phyloP scores from a whole-genome alignment of 2,888 invertebrate genomes.

The Melikaiella ostensackeni region DNA sequence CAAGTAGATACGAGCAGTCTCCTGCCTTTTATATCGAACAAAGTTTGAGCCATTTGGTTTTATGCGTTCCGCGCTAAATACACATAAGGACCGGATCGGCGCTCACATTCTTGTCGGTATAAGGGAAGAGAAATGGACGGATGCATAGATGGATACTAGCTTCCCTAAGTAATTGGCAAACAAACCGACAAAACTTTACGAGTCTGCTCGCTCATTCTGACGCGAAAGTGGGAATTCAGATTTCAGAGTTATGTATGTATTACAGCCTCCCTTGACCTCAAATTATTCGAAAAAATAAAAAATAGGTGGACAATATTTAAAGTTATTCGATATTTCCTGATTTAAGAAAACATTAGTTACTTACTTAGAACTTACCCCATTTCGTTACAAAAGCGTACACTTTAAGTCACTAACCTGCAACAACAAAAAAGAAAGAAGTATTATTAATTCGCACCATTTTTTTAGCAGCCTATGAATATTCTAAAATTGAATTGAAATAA shows the following conservation, averaged over 20 bases:
- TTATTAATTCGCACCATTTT: too few species aligned
- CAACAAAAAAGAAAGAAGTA: too few species aligned
- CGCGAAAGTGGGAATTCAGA: slow-evolving; percentile 40
- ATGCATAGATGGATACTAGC: slow-evolving; percentile 59
- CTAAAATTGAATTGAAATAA: too few species aligned
- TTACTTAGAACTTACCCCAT: too few species aligned
- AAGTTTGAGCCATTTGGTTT: slow-evolving; percentile 72
- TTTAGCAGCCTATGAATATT: too few species aligned
- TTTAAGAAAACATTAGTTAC: too few species aligned
- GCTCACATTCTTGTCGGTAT: slow-evolving; percentile 54
- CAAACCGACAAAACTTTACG: slow-evolving; percentile 63
- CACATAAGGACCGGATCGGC: slow-evolving; percentile 60
- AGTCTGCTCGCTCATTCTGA: slow-evolving; percentile 44
- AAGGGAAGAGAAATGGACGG: slow-evolving; percentile 54
- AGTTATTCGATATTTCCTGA: too few species aligned
- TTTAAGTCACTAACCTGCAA: too few species aligned
- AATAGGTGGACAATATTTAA: too few species aligned
- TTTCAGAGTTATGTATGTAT: slow-evolving; percentile 36
- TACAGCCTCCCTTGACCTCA: not conserved
- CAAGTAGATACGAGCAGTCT: slow-evolving; percentile 52
- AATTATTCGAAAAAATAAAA: not conserved
- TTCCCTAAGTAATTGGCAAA: slow-evolving; percentile 71
- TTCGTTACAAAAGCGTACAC: too few species aligned
- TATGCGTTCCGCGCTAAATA: slow-evolving; percentile 68
- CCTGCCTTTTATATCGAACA: slow-evolving; percentile 65